Evolutionary conservation across 2,797 vertebrate genomes (phyloP), one percentile per base, ranked within the genome.

Genomic region (Pristis pectinata): DNA sequence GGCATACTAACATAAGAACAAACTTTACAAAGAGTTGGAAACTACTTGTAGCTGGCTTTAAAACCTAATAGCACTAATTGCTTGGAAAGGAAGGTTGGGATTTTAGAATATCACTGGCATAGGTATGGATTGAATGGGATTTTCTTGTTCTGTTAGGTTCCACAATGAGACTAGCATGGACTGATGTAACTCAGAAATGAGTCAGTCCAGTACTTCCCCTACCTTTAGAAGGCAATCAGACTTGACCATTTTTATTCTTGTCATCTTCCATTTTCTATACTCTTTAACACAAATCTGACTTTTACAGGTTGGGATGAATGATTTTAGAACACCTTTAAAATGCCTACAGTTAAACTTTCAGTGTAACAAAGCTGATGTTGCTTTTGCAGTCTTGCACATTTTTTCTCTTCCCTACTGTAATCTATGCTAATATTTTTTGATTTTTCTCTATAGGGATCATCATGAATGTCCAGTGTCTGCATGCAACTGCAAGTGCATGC

Each of bases 401-500:
- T 0, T 11, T 56, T 56, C 59, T 93, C 67, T 93, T 44, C 24
- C 44, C 41, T 10, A 37, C n/a, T 53, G 15, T 61, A 53, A 89
- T 82, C 30, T n/a, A 44, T 83, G 56, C 41, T 64, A 19, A 9
- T 83, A 53, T 7, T 53, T n/a, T 37, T 41, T 30, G 30, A 64
- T 37, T 94, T 49, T 82, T 15, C 72, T 92, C 94, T 95, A 70
- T 96, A 99, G 99, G 97, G 99, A 99, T 96, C 99, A 99, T 95
- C 98, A 98, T 0, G 99, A 99, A 96, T 99, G 99, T 95, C 99
- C 99, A 0, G 99, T 99, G 95, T 99, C 99, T 3, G 99, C 98
- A 1, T 99, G 99, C 95, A 98, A 98, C 0, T 99, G 99, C 96
- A 99, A 98, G 97, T 99, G 99, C 96, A 99, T 99, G 99, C 99